These are phyloP conservation scores for Cranoglanis bouderius DNA, from an alignment of 2,113 vertebrate genomes.

Conservation along the genomic window DNA sequence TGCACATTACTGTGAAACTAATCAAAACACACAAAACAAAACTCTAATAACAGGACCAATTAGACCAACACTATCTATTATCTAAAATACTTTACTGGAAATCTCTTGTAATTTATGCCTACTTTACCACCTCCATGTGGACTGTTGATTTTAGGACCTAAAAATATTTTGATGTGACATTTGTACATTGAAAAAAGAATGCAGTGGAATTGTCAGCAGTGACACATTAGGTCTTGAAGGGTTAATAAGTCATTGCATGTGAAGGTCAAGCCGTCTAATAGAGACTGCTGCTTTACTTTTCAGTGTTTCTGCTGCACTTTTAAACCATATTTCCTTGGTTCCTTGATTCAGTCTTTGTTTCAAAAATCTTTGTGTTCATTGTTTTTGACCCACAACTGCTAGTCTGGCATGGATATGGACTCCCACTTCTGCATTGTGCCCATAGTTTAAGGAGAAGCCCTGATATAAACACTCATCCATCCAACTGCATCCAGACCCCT, in stretches of 20 bases:
- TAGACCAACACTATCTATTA: not conserved
- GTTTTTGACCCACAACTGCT: not conserved
- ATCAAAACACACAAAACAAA: not conserved
- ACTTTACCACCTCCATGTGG: not conserved
- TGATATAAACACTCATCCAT: not conserved
- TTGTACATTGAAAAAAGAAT: not conserved
- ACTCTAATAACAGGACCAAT: not conserved
- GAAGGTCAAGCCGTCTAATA: not conserved
- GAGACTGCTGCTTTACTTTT: not conserved
- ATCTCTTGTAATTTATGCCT: not conserved
- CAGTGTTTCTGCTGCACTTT: not conserved
- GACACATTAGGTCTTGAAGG: not conserved
- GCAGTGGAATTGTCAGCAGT: not conserved
- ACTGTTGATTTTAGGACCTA: not conserved
- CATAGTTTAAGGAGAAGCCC: not conserved
- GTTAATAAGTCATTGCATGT: not conserved
- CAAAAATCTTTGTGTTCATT: not conserved
- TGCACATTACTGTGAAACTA: not conserved
- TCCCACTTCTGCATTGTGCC: not conserved
- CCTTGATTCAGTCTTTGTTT: not conserved
- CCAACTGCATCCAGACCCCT: not conserved
- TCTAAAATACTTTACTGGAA: not conserved
- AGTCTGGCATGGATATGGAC: not conserved
- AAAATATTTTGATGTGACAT: not conserved
- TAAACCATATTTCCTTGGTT: not conserved